Percentiles rank a stretch among this genome's conserved stretches.
phyloP scores from a whole-genome alignment of 2,888 invertebrate genomes.

The Megalurothrips usitatus region DNA sequence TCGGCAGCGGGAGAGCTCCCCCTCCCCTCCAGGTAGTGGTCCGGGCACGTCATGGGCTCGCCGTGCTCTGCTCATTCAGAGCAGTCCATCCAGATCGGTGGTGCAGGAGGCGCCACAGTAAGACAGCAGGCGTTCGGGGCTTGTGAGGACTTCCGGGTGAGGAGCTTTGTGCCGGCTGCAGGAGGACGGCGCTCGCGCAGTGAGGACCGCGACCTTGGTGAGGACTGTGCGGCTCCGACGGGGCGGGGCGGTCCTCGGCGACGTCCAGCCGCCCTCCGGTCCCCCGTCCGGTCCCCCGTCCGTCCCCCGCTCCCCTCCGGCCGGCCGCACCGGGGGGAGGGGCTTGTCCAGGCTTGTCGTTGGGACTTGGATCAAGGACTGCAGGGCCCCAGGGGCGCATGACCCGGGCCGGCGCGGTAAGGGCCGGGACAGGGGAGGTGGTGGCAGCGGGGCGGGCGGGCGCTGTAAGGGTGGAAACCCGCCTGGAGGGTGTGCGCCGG shows the following conservation, averaged over 20 bases:
- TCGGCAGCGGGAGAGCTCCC: too few relatives aligned
- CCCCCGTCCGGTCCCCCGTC: slow-evolving; percentile 29
- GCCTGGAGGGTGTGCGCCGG: slow-evolving; percentile 3
- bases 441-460: background rate
- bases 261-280: slow-evolving; percentile 29
- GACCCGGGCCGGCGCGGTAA: slow-evolving; percentile 28
- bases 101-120: too few relatives aligned
- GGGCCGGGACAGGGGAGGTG: slow-evolving; percentile 28
- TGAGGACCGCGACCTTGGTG: slow-evolving; percentile 42
- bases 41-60: slow-evolving; percentile 29
- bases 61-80: slow-evolving; percentile 31
- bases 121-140: too few relatives aligned
- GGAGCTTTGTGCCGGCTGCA: too few relatives aligned
- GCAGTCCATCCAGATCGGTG: background rate
- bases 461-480: background rate
- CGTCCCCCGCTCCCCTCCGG: slow-evolving; percentile 22
- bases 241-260: slow-evolving; percentile 36
- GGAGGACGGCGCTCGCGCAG: slow-evolving; percentile 41
- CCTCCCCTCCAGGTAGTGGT: too few relatives aligned
- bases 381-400: slow-evolving; percentile 34
- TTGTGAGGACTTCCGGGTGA: too few relatives aligned
- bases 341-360: slow-evolving; percentile 30
- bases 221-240: slow-evolving; percentile 35
- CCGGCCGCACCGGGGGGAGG: slow-evolving; percentile 28
- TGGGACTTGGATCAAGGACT: slow-evolving; percentile 37